These are phyloP conservation scores for Amia ocellicauda DNA, from an alignment of 2,113 vertebrate species.

Conservation along the genomic window DNA sequence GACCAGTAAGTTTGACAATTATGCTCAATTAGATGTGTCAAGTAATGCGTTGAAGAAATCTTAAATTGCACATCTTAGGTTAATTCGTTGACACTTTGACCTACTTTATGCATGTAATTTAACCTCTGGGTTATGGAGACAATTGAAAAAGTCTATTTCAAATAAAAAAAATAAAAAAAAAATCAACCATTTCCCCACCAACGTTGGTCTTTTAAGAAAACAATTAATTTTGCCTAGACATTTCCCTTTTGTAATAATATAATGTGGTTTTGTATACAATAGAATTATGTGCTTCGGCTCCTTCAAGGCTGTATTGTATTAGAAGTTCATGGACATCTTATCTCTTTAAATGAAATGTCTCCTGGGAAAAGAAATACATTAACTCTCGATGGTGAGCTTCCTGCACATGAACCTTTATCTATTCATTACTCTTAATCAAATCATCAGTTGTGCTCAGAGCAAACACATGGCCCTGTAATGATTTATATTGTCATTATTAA, in stretches of 20 bases:
- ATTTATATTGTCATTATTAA: too few species aligned
- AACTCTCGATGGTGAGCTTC: constrained; percentile 45
- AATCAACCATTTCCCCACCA: too few species aligned
- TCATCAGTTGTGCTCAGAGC: neutral
- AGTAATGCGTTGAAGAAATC: constrained; percentile 50
- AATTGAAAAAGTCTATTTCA: neutral
- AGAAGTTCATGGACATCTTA: constrained; percentile 25
- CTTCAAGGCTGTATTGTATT: constrained; percentile 38
- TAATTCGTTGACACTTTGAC: constrained; percentile 53
- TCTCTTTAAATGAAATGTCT: constrained; percentile 33
- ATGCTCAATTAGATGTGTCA: constrained; percentile 76
- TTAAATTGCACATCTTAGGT: constrained; percentile 33
- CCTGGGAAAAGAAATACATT: constrained; percentile 24
- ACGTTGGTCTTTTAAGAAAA: too few species aligned
- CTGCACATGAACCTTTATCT: neutral
- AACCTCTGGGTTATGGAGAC: neutral
- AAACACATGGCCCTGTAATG: too few species aligned
- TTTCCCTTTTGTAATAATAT: too few species aligned
- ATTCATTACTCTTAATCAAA: neutral
- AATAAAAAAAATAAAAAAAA: neutral
- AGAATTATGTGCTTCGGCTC: constrained; percentile 43
- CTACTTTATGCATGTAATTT: constrained; percentile 28
- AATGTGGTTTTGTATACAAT: too few species aligned
- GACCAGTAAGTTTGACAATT: constrained; percentile 79
- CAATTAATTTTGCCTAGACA: too few species aligned